Evolutionary conservation across 23 tunicate species (phyloP).

Genomic region (Aplidium turbinatum): DNA sequence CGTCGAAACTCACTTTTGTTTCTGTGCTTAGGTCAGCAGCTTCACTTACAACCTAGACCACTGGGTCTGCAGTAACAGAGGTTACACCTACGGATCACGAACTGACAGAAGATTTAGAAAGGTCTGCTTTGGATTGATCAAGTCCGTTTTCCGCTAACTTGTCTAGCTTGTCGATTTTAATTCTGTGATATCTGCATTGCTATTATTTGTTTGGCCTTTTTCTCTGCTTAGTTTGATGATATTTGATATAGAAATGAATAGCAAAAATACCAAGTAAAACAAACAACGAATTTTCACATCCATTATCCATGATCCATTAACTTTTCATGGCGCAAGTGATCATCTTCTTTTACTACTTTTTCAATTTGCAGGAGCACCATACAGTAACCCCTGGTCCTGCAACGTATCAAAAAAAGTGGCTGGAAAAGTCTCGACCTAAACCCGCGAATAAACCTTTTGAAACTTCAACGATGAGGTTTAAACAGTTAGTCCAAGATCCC

Average conservation of each 20-base stretch:
- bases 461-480: slow-evolving; percentile 63
- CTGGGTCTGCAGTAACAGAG: slow-evolving; percentile 82
- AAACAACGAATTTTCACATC: background rate
- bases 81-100: slow-evolving; percentile 77
- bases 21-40: slow-evolving; percentile 77
- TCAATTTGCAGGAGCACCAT: slow-evolving; percentile 52
- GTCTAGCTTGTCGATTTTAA: too few species aligned
- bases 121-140: background rate
- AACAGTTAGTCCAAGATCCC: slow-evolving; percentile 58
- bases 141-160: too few species aligned
- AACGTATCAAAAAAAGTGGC: slow-evolving; percentile 71
- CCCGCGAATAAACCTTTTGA: slow-evolving; percentile 84
- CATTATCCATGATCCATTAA: too few species aligned
- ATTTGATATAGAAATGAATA: too few species aligned
- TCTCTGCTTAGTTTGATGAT: too few species aligned
- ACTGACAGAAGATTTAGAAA: slow-evolving; percentile 84
- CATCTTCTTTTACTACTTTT: too few species aligned
- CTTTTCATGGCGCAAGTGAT: too few species aligned
- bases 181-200: too few species aligned
- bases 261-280: background rate
- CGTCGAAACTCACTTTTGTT: too few species aligned
- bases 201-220: too few species aligned
- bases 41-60: slow-evolving; percentile 72
- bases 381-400: slow-evolving; percentile 75
- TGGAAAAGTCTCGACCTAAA: slow-evolving; percentile 40